These are phyloP conservation scores for Tetranychus urticae DNA, from an alignment of 1,140 invertebrate species.

Conservation along the genomic window DNA sequence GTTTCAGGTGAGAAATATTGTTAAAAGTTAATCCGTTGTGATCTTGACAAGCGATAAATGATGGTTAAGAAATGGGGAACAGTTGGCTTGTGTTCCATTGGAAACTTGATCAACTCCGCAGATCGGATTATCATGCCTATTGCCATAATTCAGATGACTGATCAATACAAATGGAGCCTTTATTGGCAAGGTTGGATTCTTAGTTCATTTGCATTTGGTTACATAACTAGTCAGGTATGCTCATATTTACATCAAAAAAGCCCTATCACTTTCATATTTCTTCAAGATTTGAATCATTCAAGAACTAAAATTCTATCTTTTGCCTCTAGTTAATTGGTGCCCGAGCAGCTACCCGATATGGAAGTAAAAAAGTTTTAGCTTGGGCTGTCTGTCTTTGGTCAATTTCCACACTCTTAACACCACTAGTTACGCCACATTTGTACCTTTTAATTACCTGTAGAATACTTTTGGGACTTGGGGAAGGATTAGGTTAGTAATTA, in stretches of 20 bases:
- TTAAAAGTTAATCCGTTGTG: constrained; percentile 73
- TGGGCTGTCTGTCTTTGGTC: constrained; percentile 49
- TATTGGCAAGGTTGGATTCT: constrained; percentile 51
- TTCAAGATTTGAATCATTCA: background rate
- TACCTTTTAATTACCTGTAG: constrained; percentile 34
- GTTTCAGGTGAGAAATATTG: background rate
- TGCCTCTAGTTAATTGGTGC: constrained; percentile 34
- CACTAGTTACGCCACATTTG: constrained; percentile 37
- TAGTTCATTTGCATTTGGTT: constrained; percentile 51
- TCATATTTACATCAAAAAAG: background rate
- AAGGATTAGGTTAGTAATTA: constrained; percentile 37
- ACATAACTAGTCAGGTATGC: constrained; percentile 46
- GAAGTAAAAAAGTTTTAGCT: constrained; percentile 42
- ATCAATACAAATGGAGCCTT: constrained; percentile 44
- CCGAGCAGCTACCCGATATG: constrained; percentile 40
- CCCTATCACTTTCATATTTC: background rate
- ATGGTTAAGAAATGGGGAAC: background rate
- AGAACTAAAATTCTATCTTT: background rate
- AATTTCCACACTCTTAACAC: constrained; percentile 43
- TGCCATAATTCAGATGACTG: constrained; percentile 47
- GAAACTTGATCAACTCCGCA: constrained; percentile 55
- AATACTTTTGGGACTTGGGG: constrained; percentile 43
- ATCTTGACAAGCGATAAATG: background rate
- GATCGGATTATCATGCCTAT: constrained; percentile 58
- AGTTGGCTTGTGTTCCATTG: constrained; percentile 36